Conservation (phyloP, 2,888 invertebrate genomes). For the Subacronicta megacephala region DNA sequence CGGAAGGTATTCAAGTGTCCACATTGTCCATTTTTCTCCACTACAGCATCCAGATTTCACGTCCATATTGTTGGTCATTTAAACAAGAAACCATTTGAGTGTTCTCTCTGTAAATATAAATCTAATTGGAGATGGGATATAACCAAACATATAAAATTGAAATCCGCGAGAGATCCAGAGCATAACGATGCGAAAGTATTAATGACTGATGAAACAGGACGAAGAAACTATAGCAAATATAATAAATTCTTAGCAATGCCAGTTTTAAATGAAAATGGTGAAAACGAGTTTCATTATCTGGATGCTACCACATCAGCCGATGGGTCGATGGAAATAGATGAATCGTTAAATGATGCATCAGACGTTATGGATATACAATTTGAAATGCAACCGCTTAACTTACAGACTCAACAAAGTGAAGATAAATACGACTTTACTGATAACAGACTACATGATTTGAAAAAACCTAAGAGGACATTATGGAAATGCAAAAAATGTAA, state of each 20-base stretch:
- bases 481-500: slow-evolving; percentile 98
- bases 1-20: slow-evolving; percentile 97
- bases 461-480: slow-evolving; percentile 92
- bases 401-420: slow-evolving; percentile 81
- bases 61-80: slow-evolving; percentile 98
- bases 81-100: slow-evolving; percentile 98
- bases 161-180: slow-evolving; percentile 95
- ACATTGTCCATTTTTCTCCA: slow-evolving; percentile 97
- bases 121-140: slow-evolving; percentile 99
- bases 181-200: slow-evolving; percentile 95
- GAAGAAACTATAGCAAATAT: slow-evolving; percentile 97
- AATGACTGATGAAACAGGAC: slow-evolving; percentile 97
- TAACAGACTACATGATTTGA: slow-evolving; percentile 70
- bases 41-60: slow-evolving; percentile 97
- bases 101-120: slow-evolving; percentile 97
- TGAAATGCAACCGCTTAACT: slow-evolving; percentile 91
- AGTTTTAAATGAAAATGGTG: slow-evolving; percentile 89
- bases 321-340: slow-evolving; percentile 83
- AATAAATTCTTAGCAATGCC: slow-evolving; percentile 94
- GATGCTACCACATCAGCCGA: slow-evolving; percentile 79
- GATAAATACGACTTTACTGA: slow-evolving; percentile 70
- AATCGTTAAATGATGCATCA: slow-evolving; percentile 84
- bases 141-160: slow-evolving; percentile 97
- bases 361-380: slow-evolving; percentile 79
- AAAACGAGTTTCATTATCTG: slow-evolving; percentile 84